These are phyloP conservation scores for Adelognathus sp. DNA, from an alignment of 2,888 invertebrate species.

Conservation along the genomic window DNA sequence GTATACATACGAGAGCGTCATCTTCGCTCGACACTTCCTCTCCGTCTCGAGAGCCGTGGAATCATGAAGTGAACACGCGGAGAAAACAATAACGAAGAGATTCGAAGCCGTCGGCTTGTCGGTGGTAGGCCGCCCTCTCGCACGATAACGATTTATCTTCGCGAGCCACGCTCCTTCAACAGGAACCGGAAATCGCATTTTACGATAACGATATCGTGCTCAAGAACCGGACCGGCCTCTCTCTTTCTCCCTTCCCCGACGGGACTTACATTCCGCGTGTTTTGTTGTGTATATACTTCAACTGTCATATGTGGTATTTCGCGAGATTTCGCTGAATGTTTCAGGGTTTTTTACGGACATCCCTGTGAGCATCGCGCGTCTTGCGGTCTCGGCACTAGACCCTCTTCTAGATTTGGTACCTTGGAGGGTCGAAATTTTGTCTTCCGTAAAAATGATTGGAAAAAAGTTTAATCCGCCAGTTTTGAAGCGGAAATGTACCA, in stretches of 20 bases:
- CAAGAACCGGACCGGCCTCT: conserved; percentile 67
- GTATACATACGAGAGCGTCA: conserved; percentile 32
- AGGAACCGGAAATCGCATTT: conserved; percentile 78
- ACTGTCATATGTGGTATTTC: neutral
- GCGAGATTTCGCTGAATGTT: neutral
- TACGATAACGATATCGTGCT: conserved; percentile 67
- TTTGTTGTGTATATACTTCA: no score
- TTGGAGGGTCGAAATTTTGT: no score
- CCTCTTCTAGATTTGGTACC: no score
- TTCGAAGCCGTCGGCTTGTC: conserved; percentile 45
- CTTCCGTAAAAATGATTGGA: neutral
- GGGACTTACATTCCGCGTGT: no score
- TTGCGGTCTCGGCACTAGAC: neutral
- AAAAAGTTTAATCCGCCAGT: no score
- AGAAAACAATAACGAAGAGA: conserved; percentile 45
- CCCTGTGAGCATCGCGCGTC: neutral
- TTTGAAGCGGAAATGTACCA: no score
- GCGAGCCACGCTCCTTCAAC: conserved; percentile 75
- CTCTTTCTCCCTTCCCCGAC: no score
- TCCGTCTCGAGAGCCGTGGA: conserved; percentile 37
- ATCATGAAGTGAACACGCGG: conserved; percentile 18
- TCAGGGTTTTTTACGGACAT: conserved; percentile 10
- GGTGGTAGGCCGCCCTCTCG: conserved; percentile 53
- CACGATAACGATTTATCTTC: conserved; percentile 77
- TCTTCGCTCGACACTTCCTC: conserved; percentile 48